Conservation (phyloP, 2,113 vertebrate genomes). For the Mellivora capensis region DNA sequence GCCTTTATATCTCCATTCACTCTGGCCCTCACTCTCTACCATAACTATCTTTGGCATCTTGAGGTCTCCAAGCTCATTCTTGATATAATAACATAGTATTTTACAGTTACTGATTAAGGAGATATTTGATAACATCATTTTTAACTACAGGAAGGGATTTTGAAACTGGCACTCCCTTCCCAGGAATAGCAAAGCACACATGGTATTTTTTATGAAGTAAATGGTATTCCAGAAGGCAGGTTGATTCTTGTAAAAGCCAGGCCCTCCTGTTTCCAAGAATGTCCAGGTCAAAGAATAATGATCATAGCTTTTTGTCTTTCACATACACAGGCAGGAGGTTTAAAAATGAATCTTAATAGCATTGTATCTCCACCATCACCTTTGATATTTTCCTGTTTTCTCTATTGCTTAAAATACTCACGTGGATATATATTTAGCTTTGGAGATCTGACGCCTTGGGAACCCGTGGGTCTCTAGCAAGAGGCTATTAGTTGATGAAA, state of each 20-base stretch:
- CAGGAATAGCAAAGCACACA: constrained; percentile 32
- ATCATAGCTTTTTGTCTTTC: not conserved
- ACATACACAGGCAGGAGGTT: constrained; percentile 20
- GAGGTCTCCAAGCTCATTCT: not conserved
- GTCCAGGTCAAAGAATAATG: constrained; percentile 23
- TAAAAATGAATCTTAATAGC: constrained; percentile 53
- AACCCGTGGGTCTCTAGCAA: constrained; percentile 3
- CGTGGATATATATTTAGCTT: constrained; percentile 25
- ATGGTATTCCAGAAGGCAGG: not conserved
- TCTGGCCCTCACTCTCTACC: not conserved
- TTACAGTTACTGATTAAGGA: constrained; percentile 32
- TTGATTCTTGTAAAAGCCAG: constrained; percentile 2
- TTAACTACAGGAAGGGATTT: constrained; percentile 22
- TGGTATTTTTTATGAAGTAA: constrained; percentile 34
- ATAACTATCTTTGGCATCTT: not conserved
- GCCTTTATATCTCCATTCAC: not conserved
- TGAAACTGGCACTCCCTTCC: constrained; percentile 7
- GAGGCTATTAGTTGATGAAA: not conserved
- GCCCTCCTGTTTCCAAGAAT: not conserved
- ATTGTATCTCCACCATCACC: constrained; percentile 41
- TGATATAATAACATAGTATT: constrained; percentile 33
- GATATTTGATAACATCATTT: constrained; percentile 26
- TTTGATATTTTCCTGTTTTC: constrained; percentile 49
- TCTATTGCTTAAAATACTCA: constrained; percentile 43
- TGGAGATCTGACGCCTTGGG: not conserved